These are phyloP conservation scores for Ceratosolen fusciceps DNA, from an alignment of 1,140 invertebrate species.

Conservation along the genomic window DNA sequence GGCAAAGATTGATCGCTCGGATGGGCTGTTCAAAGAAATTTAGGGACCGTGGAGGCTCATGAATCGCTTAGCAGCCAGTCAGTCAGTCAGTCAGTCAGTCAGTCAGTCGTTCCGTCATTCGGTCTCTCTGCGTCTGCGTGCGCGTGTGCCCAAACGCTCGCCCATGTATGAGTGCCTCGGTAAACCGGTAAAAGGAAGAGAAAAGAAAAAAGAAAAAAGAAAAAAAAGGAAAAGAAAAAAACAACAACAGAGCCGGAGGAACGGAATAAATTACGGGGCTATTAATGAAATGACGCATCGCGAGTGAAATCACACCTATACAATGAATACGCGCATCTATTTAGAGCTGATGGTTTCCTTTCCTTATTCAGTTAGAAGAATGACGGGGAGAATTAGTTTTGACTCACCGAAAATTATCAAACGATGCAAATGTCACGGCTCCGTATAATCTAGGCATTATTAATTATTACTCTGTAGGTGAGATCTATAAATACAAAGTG, in stretches of 20 bases:
- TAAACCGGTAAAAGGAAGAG: background rate
- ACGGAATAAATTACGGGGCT: slow-evolving; percentile 34
- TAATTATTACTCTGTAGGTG: no score
- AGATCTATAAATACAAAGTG: no score
- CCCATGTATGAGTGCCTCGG: background rate
- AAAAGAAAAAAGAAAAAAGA: no score
- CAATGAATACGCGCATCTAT: slow-evolving; percentile 10
- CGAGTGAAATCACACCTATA: slow-evolving; percentile 44
- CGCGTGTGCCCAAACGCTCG: no score
- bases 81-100: no score
- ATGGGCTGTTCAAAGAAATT: background rate
- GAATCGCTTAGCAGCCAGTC: background rate
- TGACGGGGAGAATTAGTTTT: slow-evolving; percentile 10
- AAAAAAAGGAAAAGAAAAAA: background rate
- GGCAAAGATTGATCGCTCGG: background rate
- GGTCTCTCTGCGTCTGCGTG: no score
- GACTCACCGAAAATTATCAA: slow-evolving; percentile 6
- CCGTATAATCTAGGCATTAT: background rate
- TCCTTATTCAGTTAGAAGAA: slow-evolving; percentile 34
- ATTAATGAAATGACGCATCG: slow-evolving; percentile 47
- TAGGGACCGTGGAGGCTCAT: background rate
- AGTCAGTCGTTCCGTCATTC: no score
- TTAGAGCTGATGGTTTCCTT: slow-evolving; percentile 10
- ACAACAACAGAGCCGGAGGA: background rate
- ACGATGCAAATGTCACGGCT: slow-evolving; percentile 1